A percentile compares a stretch with the other conserved stretches of the same genome.
phyloP scores from a whole-genome alignment of 2,113 vertebrate genomes.

The Calypte anna region DNA sequence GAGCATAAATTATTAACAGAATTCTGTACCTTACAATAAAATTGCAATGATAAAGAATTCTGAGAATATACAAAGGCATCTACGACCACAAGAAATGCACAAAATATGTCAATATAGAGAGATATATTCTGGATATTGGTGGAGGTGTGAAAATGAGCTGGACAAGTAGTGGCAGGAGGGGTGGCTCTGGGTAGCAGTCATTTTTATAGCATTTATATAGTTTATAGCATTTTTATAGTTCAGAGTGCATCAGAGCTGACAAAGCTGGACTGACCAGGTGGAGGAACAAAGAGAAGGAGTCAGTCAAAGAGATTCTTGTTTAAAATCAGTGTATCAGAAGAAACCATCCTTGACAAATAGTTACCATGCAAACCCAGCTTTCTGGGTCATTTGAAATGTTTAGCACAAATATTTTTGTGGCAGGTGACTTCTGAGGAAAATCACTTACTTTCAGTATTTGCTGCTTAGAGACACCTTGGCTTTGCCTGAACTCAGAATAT shows the following conservation, averaged over 20 bases:
- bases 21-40: neutral
- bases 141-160: neutral
- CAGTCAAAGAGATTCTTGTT: neutral
- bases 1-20: neutral
- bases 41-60: neutral
- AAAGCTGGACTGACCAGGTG: neutral
- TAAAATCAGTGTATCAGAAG: neutral
- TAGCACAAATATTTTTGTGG: neutral
- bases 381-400: neutral
- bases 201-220: too few relatives aligned
- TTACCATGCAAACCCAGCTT: too few relatives aligned
- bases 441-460: neutral
- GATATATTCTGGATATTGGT: neutral
- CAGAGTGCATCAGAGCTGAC: neutral
- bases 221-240: too few relatives aligned
- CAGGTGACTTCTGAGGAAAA: neutral
- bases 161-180: neutral
- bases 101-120: too few relatives aligned
- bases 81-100: neutral
- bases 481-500: neutral
- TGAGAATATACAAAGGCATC: neutral
- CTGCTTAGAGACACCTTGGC: neutral
- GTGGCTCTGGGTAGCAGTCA: neutral
- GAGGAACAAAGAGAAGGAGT: neutral
- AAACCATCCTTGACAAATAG: neutral